Evolutionary conservation across 2,797 vertebrate genomes (phyloP).

Genomic region (Sebastes hopkinsi): DNA sequence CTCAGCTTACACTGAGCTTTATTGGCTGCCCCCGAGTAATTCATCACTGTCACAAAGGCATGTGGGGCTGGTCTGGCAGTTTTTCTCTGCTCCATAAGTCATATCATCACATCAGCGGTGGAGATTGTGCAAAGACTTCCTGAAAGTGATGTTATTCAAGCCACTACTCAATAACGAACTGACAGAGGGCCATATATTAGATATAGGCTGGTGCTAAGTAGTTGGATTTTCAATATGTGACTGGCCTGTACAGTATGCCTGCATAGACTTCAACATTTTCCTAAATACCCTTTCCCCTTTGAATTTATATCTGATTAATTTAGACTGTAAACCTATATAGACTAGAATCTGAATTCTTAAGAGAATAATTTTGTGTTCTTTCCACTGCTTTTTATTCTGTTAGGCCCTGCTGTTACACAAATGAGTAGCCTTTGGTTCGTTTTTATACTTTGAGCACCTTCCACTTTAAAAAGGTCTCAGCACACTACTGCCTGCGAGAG

Average conservation of each 20-base stretch:
- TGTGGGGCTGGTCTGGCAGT: slow-evolving; percentile 37
- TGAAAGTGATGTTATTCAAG: slow-evolving; percentile 26
- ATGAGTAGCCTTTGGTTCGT: neutral
- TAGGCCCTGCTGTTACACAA: neutral
- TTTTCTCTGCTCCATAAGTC: slow-evolving; percentile 35
- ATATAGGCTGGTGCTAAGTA: slow-evolving; percentile 40
- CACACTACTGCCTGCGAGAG: neutral
- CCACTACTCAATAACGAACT: slow-evolving; percentile 40
- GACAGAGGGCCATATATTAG: slow-evolving; percentile 47
- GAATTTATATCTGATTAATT: neutral
- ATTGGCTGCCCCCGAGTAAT: slow-evolving; percentile 64
- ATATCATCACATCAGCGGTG: slow-evolving; percentile 36
- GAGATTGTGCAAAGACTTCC: slow-evolving; percentile 32
- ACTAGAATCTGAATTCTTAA: neutral
- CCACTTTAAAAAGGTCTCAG: slow-evolving; percentile 2
- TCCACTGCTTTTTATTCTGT: neutral
- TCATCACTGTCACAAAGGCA: slow-evolving; percentile 70
- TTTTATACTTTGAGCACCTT: neutral
- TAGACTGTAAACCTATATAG: neutral
- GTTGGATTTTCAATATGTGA: slow-evolving; percentile 10
- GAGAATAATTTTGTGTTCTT: neutral
- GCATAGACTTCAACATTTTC: neutral
- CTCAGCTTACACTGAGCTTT: slow-evolving; percentile 56
- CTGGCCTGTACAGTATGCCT: neutral
- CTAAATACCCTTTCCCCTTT: neutral